These are phyloP conservation scores for Drosophila phalerata DNA, from an alignment of 2,888 invertebrate species.

Conservation along the genomic window DNA sequence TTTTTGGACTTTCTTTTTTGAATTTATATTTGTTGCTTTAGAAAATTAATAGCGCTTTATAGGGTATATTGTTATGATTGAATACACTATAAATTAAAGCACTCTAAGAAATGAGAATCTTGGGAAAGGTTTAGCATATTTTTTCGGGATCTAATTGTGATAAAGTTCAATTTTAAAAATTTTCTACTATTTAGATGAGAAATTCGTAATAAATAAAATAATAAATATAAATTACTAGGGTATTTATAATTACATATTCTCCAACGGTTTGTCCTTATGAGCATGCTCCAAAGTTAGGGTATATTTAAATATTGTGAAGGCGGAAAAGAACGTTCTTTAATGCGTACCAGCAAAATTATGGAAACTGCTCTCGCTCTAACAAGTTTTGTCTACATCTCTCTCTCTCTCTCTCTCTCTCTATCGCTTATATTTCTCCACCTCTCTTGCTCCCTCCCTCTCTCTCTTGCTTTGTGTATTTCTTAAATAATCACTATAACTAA, in stretches of 20 bases:
- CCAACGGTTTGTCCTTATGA: not conserved
- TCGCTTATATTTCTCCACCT: not conserved
- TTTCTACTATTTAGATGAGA: no score
- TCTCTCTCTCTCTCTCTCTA: not conserved
- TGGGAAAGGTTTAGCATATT: not conserved
- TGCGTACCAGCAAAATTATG: constrained; percentile 39
- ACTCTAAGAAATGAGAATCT: not conserved
- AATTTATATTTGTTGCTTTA: constrained; percentile 19
- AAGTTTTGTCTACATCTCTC: not conserved
- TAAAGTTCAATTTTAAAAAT: no score
- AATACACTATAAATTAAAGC: not conserved
- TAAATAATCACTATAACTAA: constrained; percentile 76
- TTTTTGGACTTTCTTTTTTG: not conserved
- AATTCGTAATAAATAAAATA: no score
- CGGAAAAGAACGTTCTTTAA: constrained; percentile 22
- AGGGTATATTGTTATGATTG: not conserved
- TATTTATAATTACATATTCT: not conserved
- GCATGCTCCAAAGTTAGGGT: not conserved
- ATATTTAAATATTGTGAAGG: constrained; percentile 2
- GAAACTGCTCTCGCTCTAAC: not conserved
- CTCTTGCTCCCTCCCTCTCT: not conserved
- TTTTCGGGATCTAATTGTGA: not conserved
- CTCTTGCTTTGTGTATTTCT: constrained; percentile 27
- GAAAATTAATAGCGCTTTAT: constrained; percentile 5
- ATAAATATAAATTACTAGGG: not conserved